These are phyloP conservation scores for Limnothrissa miodon DNA, from an alignment of 2,113 vertebrate species.

Conservation along the genomic window DNA sequence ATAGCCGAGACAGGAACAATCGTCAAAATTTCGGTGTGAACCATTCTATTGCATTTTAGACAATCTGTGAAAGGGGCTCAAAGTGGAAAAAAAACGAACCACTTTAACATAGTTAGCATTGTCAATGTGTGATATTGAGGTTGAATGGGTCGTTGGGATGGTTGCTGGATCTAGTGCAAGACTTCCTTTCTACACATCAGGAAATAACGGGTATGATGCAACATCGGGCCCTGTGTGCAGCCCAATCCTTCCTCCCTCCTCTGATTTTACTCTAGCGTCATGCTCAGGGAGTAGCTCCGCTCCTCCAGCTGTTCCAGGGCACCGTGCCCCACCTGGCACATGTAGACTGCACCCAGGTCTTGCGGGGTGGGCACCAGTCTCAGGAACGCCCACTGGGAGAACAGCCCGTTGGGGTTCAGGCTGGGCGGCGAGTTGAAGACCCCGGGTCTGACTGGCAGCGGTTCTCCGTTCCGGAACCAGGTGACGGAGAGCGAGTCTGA, in stretches of 20 bases:
- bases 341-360: constrained; percentile 28
- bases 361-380: constrained; percentile 39
- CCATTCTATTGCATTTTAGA: no score
- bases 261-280: not conserved
- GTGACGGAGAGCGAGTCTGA: constrained; percentile 53
- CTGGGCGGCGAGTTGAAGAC: constrained; percentile 55
- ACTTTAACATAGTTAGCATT: no score
- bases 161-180: no score
- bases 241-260: not conserved
- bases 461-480: constrained; percentile 54
- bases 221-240: not conserved
- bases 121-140: no score
- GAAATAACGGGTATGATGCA: no score
- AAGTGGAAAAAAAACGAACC: no score
- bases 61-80: no score
- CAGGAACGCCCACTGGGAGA: constrained; percentile 62
- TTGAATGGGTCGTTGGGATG: no score
- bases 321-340: constrained; percentile 40
- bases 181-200: no score
- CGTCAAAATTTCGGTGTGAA: no score
- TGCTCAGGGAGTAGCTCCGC: constrained; percentile 43
- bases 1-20: no score
- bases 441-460: not conserved
- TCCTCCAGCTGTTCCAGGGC: constrained; percentile 45
- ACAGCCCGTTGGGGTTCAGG: constrained; percentile 54